These are phyloP conservation scores for Caenorhabditis tropicalis DNA, from an alignment of 1,140 invertebrate species.

Conservation along the genomic window DNA sequence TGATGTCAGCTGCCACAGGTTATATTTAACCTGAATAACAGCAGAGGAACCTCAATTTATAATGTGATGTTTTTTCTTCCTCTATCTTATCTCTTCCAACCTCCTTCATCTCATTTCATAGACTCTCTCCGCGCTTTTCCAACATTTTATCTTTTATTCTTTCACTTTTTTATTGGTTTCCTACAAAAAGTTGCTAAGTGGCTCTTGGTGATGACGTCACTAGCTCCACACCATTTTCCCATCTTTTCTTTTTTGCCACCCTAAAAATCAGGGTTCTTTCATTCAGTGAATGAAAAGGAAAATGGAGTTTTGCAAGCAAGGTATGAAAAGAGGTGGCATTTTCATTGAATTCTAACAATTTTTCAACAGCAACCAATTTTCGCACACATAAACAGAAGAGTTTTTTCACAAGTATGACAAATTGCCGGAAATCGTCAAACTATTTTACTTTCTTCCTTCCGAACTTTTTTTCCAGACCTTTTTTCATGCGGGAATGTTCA, in stretches of 20 bases:
- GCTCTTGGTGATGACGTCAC: constrained; percentile 21
- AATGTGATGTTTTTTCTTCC: constrained; percentile 25
- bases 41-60: constrained; percentile 38
- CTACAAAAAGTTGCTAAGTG: constrained; percentile 19
- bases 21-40: constrained; percentile 37
- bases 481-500: too few relatives aligned
- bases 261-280: neutral
- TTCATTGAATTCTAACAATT: constrained; percentile 12
- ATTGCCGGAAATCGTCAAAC: constrained; percentile 29
- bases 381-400: neutral
- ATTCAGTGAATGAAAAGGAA: constrained; percentile 3
- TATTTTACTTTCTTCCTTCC: neutral
- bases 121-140: neutral
- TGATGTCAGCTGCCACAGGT: constrained; percentile 35
- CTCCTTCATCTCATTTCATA: neutral
- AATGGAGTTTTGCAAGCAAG: constrained; percentile 11
- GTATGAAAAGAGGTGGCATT: constrained; percentile 18
- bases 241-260: neutral
- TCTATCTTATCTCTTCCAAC: constrained; percentile 2
- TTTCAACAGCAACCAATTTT: neutral
- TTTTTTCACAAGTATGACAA: constrained; percentile 32
- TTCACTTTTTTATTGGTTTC: neutral
- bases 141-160: neutral
- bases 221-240: neutral
- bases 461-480: neutral